These are phyloP conservation scores for Nothoprocta pentlandii DNA, from an alignment of 2,113 vertebrate genomes.

Conservation along the genomic window DNA sequence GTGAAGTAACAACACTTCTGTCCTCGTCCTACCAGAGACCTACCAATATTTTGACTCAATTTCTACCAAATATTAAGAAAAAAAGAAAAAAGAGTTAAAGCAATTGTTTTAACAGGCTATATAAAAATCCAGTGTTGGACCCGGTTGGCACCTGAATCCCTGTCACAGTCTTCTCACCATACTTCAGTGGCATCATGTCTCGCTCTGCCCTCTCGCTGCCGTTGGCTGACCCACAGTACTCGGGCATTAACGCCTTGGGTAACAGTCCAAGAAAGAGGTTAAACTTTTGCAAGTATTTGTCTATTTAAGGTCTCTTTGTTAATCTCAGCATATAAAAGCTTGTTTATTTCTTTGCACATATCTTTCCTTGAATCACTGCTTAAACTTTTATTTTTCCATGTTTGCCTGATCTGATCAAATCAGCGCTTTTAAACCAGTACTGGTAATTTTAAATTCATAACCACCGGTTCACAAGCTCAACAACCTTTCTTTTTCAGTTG, in stretches of 20 bases:
- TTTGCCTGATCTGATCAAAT: neutral
- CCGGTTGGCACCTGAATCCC: neutral
- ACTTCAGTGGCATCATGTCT: neutral
- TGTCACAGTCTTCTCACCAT: neutral
- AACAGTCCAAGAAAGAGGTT: neutral
- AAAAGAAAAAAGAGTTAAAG: neutral
- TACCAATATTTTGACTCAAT: neutral
- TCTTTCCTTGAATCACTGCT: neutral
- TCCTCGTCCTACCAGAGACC: neutral
- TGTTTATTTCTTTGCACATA: neutral
- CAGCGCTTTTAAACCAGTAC: too few relatives aligned
- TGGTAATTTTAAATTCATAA: neutral
- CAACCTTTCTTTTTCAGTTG: neutral
- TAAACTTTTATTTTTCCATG: neutral
- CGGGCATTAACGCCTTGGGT: neutral
- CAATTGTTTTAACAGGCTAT: neutral
- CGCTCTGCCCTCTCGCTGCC: neutral
- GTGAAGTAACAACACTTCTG: fast-evolving
- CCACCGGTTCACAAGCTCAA: neutral
- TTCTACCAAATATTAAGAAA: neutral
- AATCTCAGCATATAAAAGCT: neutral
- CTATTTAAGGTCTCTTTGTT: neutral
- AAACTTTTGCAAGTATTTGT: neutral
- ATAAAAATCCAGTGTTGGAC: neutral
- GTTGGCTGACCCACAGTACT: neutral